Evolutionary conservation across 1,140 invertebrate species (phyloP), one percentile per base, ranked within the genome.

Genomic region (Procambarus clarkii): DNA sequence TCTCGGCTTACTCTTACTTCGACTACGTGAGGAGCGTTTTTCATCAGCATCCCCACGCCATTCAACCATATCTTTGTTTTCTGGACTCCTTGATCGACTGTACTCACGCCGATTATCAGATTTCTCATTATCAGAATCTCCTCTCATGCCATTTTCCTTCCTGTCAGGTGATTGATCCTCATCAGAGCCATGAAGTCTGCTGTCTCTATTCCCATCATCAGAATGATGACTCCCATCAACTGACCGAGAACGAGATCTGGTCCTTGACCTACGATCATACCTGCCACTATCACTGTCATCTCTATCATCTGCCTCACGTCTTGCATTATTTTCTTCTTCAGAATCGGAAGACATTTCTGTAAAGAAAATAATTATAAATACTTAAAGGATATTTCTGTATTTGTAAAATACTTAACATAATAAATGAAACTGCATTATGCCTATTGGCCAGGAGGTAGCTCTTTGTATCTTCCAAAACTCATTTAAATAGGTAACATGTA

Each of bases 281-380:
- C 9, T 44, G n/a, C 81, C 82, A 15, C 82, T 76, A 71, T 85
- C 83, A 54, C 88, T 84, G 50, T 76, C 80, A 34, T 79, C 74
- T 64, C 88, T 84, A 24, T 76, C 80, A 71, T 71, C 69, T n/a
- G 87, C 82, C 7, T 81, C 76, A 13, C 58, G 80, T 79, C 76
- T 77, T 9, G 79, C 82, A 21, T 54, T 77, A 76, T 88, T 92
- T 45, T 92, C 86, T 34, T 87, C 91, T 60, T 92, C 91, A 8
- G 87, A 89, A 58, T 89, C 87, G n/a, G 87, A 89, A 15, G 87
- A 89, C 87, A 89, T 89, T 71, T 87, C 44, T 60, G 44, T 4
- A 74, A 54, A 50, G 45, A 48, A 74, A 48, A 24, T n/a, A 3
- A 18, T 18, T 15, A 3, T 74, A 24, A 74, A 24, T 74, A 74